Base-by-base conservation (phyloP, 2,888 invertebrate species). In the Pyrochroa serraticornis region DNA sequence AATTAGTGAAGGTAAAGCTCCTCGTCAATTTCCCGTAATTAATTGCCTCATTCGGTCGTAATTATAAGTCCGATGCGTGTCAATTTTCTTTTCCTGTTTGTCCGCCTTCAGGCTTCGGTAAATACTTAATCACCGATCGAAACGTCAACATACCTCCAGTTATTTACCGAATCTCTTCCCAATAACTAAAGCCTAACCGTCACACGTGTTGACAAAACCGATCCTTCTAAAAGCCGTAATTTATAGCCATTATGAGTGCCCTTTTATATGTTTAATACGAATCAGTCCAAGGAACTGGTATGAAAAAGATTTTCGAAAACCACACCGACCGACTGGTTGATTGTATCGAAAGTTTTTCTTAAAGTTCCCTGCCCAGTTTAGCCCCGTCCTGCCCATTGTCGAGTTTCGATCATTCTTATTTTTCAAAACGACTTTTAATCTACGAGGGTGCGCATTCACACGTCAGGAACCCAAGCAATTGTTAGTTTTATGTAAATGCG, bases 201-300 rank as follows among this genome's bases (percentile, higher is more conserved):
- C 76, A 76, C 75, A 75, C 75, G 76, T 75, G 76, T 76, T 74
- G 75, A 76, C 75, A 75, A 76, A 75, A 75, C 75, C 75, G 64
- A 73, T 67, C 64, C 66, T 67, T 67, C 69, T 74, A 74, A 75
- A 70, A 70, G 67, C 69, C 67, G 72, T 74, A 75, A 76, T 76
- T 76, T 76, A 76, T 75, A 71, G 70, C 71, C 64, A 72, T 75
- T 73, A 72, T 72, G 65, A 66, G 22, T 22, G 22, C 22, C 22
- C 22, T 22, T 22, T 65, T 65, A 61, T 58, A 56, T 58, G 55
- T 63, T 63, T 60, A 61, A 63, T 56, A 55, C 53, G 63, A 64
- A 54, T 57, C 51, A 57, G 63, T 58, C 55, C 63, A 67, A 69
- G 68, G 65, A 69, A 71, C 68, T 67, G 64, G 55, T 63, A 68